Evolutionary conservation across 1,140 invertebrate species (phyloP), one percentile per base, ranked within the genome.

Genomic region (Monomorium pharaonis): DNA sequence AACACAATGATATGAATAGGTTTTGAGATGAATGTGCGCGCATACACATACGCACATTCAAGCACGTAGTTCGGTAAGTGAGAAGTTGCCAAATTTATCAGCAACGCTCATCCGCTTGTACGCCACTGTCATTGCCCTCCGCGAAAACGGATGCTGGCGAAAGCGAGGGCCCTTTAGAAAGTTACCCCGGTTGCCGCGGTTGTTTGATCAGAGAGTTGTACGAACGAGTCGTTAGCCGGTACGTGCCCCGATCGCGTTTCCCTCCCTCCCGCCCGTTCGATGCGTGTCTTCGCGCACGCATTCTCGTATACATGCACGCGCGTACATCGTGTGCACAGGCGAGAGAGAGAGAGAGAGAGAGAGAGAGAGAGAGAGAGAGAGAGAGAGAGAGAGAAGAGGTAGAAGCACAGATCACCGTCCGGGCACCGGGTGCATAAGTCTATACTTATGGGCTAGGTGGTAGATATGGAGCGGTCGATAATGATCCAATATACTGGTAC

Each of bases 401-500:
- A 65, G 18, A 14, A 47, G 62, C 42, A 51, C 67, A 63, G 83
- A 85, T 80, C 76, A 37, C 30, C 75, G 51, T 49, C 70, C 33
- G 77, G 76, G 44, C 75, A 86, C 76, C 74, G 83, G 72, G 87
- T 78, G 77, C 85, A 86, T 88, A 85, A 92, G 85, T 91, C 92
- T 93, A 93, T 94, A 94, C 92, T 94, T 94, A 94, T 87, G 87
- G 85, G 87, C 89, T 94, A 93, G 92, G 91, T 94, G 92, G 92
- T 92, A 93, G 91, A 94, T 94, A 93, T 94, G 92, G 92, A 93
- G 92, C 93, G 93, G 90, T 92, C 92, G 93, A 94, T 94, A 94
- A 94, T 94, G 94, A 94, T 94, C 94, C 93, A 94, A 94, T 94
- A 93, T 94, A 93, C 90, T 92, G 92, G 92, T 93, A 94, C 94